Evolutionary conservation across 2,113 vertebrate genomes (phyloP).

Genomic region (Brachypteracias leptosomus): DNA sequence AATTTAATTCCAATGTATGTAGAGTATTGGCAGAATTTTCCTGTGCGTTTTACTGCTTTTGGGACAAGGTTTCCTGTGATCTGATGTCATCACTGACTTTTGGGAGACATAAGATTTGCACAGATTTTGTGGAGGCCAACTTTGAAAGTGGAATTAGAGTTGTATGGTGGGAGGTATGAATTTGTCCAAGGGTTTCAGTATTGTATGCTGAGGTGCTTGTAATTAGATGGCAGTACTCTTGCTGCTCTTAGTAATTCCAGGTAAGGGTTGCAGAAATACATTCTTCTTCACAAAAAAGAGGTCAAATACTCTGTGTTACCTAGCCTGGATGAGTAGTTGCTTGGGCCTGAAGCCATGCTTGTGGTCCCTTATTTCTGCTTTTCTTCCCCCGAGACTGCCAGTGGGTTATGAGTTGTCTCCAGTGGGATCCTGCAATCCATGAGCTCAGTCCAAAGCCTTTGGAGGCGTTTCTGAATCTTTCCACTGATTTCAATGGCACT

Average conservation of each 20-base stretch:
- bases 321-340: not conserved
- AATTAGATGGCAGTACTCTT: not conserved
- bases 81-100: not conserved
- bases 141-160: not conserved
- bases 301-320: fast-evolving
- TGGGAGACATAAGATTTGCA: not conserved
- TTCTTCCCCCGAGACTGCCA: not conserved
- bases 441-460: not conserved
- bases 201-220: not conserved
- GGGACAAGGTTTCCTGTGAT: not conserved
- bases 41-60: not conserved
- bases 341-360: not conserved
- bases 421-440: not conserved
- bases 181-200: not conserved
- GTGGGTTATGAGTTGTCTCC: not conserved
- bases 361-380: not conserved
- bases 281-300: not conserved
- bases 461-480: not conserved
- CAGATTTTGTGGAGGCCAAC: not conserved
- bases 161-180: not conserved
- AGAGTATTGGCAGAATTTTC: not conserved
- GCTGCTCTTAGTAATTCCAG: not conserved
- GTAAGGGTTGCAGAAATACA: not conserved
- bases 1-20: not conserved
- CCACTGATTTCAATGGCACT: not conserved